Evolutionary conservation across 2,113 vertebrate genomes (phyloP).

Genomic region (Lamprotornis superbus): DNA sequence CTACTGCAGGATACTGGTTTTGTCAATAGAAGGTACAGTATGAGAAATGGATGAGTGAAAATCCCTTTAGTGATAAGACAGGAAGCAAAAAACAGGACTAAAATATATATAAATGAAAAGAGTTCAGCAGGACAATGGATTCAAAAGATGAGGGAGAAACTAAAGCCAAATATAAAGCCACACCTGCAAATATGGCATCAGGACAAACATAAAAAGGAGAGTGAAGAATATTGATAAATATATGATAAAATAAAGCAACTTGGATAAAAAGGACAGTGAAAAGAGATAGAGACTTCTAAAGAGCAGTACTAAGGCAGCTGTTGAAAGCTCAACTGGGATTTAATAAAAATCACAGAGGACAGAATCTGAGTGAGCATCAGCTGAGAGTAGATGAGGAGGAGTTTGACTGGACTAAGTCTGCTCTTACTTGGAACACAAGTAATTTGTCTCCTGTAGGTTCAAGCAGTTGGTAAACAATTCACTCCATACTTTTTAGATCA

Average conservation of each 20-base stretch:
- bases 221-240: background rate
- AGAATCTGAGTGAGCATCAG: background rate
- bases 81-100: background rate
- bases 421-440: background rate
- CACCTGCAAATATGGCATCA: background rate
- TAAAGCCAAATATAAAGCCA: background rate
- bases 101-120: background rate
- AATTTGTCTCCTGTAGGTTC: background rate
- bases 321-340: background rate
- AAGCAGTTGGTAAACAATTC: background rate
- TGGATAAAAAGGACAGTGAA: background rate
- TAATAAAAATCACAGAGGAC: background rate
- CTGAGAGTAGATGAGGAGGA: background rate
- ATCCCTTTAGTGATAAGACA: background rate
- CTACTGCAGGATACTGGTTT: background rate
- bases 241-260: background rate
- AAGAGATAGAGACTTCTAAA: background rate
- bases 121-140: background rate
- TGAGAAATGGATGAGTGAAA: background rate
- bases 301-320: background rate
- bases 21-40: background rate
- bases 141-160: background rate
- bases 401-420: background rate
- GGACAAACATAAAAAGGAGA: background rate
- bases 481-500: background rate